Evolutionary conservation across 2,113 vertebrate species (phyloP).

Genomic region (Anhinga anhinga): DNA sequence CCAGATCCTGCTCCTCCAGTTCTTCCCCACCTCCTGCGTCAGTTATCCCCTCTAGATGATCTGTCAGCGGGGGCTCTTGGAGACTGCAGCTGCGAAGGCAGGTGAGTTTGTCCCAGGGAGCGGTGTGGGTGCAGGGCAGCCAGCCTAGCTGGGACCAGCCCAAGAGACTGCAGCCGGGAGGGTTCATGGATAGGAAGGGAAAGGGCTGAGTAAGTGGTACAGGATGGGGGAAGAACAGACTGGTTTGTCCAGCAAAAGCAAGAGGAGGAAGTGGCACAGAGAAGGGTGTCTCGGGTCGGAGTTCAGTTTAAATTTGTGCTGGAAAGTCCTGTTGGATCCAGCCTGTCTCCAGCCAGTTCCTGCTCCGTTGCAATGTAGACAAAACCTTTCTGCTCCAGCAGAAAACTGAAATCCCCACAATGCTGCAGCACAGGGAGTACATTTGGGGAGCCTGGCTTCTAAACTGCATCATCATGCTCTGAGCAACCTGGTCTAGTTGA

Average conservation of each 20-base stretch:
- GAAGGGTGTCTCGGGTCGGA: not conserved
- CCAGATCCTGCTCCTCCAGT: not conserved
- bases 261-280: not conserved
- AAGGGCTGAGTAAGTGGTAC: not conserved
- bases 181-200: not conserved
- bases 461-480: not conserved
- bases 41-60: not conserved
- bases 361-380: not conserved
- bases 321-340: not conserved
- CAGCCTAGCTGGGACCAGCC: not conserved
- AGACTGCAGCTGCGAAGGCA: not conserved
- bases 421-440: not conserved
- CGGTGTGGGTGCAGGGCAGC: not conserved
- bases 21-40: not conserved
- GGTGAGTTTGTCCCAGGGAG: not conserved
- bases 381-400: not conserved
- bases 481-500: too few species aligned
- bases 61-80: too few species aligned
- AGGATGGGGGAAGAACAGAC: not conserved
- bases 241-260: not conserved
- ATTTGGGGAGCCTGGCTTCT: not conserved
- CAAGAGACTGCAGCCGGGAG: rapidly evolving
- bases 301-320: not conserved
- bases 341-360: not conserved
- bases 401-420: not conserved